phyloP scores from a whole-genome alignment of 2,797 vertebrate genomes.

The Sardinella longiceps region DNA sequence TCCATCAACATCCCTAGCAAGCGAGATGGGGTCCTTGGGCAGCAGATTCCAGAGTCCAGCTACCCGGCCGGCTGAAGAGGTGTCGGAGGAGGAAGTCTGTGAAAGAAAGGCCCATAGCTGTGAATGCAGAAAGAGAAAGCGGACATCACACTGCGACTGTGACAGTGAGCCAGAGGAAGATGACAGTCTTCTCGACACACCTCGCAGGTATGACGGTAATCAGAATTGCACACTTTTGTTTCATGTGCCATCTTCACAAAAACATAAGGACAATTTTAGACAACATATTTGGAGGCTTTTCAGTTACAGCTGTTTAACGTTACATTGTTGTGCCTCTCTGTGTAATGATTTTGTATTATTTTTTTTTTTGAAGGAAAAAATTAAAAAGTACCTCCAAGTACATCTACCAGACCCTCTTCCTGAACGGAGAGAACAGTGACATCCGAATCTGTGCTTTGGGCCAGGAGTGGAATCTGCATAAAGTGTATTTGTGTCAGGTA shows the following conservation, averaged over 20 bases:
- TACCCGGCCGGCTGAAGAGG: constrained; percentile 60
- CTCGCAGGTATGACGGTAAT: constrained; percentile 70
- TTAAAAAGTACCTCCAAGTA: constrained; percentile 95
- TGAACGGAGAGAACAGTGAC: constrained; percentile 97
- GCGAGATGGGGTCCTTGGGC: constrained; percentile 65
- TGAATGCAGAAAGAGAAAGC: constrained; percentile 81
- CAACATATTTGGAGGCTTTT: neutral
- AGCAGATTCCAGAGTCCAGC: constrained; percentile 70
- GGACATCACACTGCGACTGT: constrained; percentile 77
- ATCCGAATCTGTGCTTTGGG: constrained; percentile 93
- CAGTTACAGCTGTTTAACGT: neutral
- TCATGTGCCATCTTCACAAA: neutral
- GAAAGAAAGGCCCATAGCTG: constrained; percentile 63
- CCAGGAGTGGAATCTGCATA: constrained; percentile 96
- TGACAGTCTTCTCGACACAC: constrained; percentile 76
- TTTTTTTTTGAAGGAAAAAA: constrained; percentile 82
- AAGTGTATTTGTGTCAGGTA: constrained; percentile 97
- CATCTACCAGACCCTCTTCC: constrained; percentile 96
- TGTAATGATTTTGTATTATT: neutral
- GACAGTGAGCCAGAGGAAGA: constrained; percentile 83
- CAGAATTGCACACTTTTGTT: neutral
- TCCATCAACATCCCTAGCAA: neutral
- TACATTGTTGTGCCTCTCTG: neutral
- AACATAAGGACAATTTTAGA: neutral
- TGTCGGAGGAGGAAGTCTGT: constrained; percentile 56